Base-by-base conservation (phyloP, 2,797 vertebrate species). In the Meriones psammophilus region DNA sequence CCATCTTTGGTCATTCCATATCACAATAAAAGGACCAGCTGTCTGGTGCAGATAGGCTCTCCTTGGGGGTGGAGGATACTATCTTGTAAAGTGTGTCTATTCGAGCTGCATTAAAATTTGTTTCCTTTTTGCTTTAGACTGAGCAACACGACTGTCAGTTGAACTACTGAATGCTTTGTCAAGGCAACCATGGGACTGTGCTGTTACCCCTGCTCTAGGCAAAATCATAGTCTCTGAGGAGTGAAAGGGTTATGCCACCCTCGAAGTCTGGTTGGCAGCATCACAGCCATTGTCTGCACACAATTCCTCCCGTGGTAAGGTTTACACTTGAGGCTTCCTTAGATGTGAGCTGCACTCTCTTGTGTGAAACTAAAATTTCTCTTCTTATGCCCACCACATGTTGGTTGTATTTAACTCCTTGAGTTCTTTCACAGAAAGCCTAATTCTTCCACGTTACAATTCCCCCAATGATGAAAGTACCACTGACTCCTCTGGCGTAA, bases 371-470 rank as follows among this genome's bases (percentile, higher is more conserved):
- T 33, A 28, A 95, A 94, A 80, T 96, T 64, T 80, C 36, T 86
- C 15, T 94, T 95, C 33, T 74, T 88, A 10, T 50, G 22, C 36
- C 56, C 74, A 66, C 39, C 50, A 26, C 36, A 58, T 28, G 2
- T 86, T 71, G 66, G 39, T 76, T 24, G 64, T 78, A 73, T 92
- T 88, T 96, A 81, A 81, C 24, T 83, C 26, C 46, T 89, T 71
- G 22, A 22, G 10, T 39, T 86, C 74, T 89, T 91, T 66, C 1
- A 93, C 14, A 92, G 3, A 88, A 71, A 80, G 9, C 73, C 17
- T 50, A 84, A 73, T 79, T 78, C 60, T 87, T 77, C 58, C 33
- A 28, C 39, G 28, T 9, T 7, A 7, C 66, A 87, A 76, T 89
- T 89, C 30, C 81, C 87, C 42, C 81, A 4, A 84, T 54, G 64